Evolutionary conservation across 2,888 invertebrate species (phyloP).

Genomic region (Fragum whitleyi): DNA sequence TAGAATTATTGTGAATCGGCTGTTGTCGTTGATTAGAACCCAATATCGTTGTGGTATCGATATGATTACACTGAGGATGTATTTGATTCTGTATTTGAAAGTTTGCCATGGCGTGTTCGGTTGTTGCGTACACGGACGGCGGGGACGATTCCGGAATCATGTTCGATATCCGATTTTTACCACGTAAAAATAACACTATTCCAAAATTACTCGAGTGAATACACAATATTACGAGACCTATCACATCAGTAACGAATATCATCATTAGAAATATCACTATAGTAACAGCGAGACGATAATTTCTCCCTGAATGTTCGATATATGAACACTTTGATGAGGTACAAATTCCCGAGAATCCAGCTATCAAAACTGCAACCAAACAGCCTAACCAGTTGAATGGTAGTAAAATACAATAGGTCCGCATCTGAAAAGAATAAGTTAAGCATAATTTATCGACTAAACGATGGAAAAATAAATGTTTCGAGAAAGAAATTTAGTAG

Average conservation of each 20-base stretch:
- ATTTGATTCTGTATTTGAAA: conserved; percentile 12
- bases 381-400: conserved; percentile 15
- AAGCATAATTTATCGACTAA: too few relatives aligned
- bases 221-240: conserved; percentile 36
- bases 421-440: background rate
- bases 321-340: conserved; percentile 10
- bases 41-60: background rate
- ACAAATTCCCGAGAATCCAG: conserved; percentile 11
- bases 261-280: background rate
- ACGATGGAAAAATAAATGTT: too few relatives aligned
- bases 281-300: conserved; percentile 13
- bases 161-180: conserved; percentile 37
- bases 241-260: conserved; percentile 35
- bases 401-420: conserved; percentile 12
- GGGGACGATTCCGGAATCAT: background rate
- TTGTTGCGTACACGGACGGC: background rate
- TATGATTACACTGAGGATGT: background rate
- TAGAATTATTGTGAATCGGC: too few relatives aligned
- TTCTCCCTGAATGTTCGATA: background rate
- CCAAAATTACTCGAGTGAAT: conserved; percentile 39
- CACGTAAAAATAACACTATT: conserved; percentile 37
- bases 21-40: background rate
- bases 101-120: background rate
- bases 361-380: conserved; percentile 3
- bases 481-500: too few relatives aligned